Evolutionary conservation across 2,888 invertebrate genomes (phyloP).

Genomic region (Amaurobius ferox): DNA sequence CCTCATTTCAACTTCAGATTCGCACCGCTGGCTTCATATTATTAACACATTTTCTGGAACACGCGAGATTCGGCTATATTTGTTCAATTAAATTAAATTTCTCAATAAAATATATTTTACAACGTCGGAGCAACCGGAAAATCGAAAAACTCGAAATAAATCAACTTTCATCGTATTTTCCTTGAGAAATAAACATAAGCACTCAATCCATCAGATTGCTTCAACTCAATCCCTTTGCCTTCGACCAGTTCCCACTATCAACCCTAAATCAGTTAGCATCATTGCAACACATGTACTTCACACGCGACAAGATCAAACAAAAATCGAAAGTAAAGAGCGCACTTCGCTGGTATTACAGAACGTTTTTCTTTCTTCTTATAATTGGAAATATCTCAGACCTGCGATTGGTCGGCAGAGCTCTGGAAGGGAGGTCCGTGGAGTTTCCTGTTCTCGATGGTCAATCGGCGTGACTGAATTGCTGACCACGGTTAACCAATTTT

Average conservation of each 20-base stretch:
- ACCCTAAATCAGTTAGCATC: background rate
- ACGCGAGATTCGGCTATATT: background rate
- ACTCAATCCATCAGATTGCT: background rate
- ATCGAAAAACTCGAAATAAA: background rate
- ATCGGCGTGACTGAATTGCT: slow-evolving; percentile 35
- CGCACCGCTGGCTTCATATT: background rate
- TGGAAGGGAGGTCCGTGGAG: slow-evolving; percentile 20
- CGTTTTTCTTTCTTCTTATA: slow-evolving; percentile 1
- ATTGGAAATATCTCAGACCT: slow-evolving; percentile 26
- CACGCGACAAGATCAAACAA: slow-evolving; percentile 23
- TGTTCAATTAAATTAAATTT: background rate
- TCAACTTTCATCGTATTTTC: background rate
- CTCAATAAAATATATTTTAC: background rate
- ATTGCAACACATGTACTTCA: slow-evolving; percentile 46
- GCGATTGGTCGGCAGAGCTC: slow-evolving; percentile 20
- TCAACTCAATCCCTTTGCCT: background rate
- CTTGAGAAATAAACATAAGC: background rate
- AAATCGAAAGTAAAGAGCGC: slow-evolving; percentile 24
- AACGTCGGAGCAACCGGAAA: background rate
- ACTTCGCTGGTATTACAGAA: background rate
- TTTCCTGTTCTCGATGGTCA: slow-evolving; percentile 64
- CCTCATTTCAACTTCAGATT: background rate
- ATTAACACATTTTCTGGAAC: background rate
- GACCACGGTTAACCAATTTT: slow-evolving; percentile 53
- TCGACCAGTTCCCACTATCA: background rate